Conservation (phyloP, 2,888 invertebrate species). For the Oligia fasciuncula region DNA sequence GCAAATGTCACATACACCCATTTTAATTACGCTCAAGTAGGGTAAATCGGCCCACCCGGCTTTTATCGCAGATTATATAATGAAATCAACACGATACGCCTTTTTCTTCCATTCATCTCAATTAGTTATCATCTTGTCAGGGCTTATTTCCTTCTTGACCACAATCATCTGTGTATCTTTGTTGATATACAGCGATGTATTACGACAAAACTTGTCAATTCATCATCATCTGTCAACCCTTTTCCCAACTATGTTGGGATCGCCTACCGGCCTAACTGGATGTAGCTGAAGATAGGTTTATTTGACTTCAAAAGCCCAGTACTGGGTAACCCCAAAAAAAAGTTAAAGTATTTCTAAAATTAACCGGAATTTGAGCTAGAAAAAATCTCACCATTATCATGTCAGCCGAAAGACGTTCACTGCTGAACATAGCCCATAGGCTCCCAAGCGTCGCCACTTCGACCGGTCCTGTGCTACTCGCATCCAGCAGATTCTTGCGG, state of each 20-base stretch:
- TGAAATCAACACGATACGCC: neutral
- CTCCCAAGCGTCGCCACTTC: no score
- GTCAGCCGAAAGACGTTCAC: no score
- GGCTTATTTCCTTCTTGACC: neutral
- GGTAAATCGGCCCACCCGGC: neutral
- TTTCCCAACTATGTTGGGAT: neutral
- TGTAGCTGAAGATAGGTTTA: neutral
- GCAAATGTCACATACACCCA: neutral
- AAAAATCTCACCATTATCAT: neutral
- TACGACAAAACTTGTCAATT: neutral
- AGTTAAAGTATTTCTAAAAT: neutral
- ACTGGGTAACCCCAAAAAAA: no score
- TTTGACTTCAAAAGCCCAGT: neutral
- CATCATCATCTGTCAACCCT: neutral
- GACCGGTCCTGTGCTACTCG: no score
- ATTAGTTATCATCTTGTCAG: neutral
- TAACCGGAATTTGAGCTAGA: neutral
- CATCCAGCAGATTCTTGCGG: no score
- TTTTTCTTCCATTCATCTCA: conserved; percentile 20
- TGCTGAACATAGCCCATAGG: no score
- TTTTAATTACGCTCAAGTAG: neutral
- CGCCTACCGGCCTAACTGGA: neutral
- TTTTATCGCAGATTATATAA: conserved; percentile 3
- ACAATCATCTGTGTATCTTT: neutral
- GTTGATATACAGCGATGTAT: neutral